Evolutionary conservation across 2,888 invertebrate genomes (phyloP).

Genomic region (Lycophotia porphyrea): DNA sequence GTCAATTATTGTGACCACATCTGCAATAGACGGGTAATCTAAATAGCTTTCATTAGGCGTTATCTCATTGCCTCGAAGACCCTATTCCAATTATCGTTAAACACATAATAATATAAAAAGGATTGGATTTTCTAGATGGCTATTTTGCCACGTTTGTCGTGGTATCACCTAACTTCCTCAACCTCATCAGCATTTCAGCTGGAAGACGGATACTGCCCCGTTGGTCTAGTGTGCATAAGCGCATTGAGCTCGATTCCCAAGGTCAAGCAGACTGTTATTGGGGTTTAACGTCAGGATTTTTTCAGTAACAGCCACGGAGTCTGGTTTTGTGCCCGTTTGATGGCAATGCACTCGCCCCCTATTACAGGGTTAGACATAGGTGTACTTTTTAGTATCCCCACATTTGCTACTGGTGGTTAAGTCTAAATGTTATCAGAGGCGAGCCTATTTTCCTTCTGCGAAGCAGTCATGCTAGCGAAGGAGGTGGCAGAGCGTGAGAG

Average conservation of each 20-base stretch:
- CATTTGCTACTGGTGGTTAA: too few relatives aligned
- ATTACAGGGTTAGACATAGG: too few relatives aligned
- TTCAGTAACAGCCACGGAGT: not conserved
- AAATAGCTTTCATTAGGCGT: slow-evolving; percentile 25
- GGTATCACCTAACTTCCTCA: not conserved
- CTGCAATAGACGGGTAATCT: slow-evolving; percentile 38
- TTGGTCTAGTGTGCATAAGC: not conserved
- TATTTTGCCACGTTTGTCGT: not conserved
- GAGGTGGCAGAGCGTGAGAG: too few relatives aligned
- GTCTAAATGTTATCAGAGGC: too few relatives aligned
- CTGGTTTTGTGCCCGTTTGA: not conserved
- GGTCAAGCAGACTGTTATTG: not conserved
- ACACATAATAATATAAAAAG: slow-evolving; percentile 5
- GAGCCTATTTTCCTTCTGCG: too few relatives aligned
- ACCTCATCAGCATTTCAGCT: not conserved
- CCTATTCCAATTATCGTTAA: slow-evolving; percentile 26
- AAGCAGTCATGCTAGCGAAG: too few relatives aligned
- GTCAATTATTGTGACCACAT: slow-evolving; percentile 42
- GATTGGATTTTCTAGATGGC: not conserved
- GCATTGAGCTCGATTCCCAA: not conserved
- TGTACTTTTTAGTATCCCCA: too few relatives aligned
- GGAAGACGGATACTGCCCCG: not conserved
- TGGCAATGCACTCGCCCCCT: not conserved
- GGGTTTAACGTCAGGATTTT: not conserved
- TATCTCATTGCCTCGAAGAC: slow-evolving; percentile 13